Conservation (phyloP, 2,113 vertebrate species). For the Carlito syrichta region DNA sequence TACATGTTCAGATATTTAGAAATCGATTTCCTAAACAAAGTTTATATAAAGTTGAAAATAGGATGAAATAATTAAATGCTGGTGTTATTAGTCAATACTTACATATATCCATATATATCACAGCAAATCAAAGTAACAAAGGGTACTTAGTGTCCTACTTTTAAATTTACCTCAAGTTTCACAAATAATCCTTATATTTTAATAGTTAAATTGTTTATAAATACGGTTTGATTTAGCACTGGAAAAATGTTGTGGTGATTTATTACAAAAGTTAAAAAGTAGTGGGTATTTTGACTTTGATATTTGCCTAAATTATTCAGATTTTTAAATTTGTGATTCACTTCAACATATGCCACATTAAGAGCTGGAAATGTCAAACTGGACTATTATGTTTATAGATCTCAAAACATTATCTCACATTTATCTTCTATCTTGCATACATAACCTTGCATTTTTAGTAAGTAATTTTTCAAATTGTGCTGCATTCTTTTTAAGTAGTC, state of each 20-base stretch:
- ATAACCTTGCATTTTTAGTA: background rate
- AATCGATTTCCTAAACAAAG: background rate
- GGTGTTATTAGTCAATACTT: background rate
- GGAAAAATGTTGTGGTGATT: constrained; percentile 54
- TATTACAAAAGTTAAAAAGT: constrained; percentile 57
- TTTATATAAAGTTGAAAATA: background rate
- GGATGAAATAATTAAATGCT: background rate
- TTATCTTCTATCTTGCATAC: background rate
- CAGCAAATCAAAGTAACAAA: constrained; percentile 50
- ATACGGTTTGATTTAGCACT: background rate
- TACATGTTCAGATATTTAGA: background rate
- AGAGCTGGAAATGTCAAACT: background rate
- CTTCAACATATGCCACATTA: background rate
- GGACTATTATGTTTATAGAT: background rate
- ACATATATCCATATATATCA: background rate
- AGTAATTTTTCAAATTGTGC: background rate
- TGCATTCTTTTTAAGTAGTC: background rate
- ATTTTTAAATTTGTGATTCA: background rate
- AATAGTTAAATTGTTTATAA: constrained; percentile 46
- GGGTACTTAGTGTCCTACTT: constrained; percentile 42
- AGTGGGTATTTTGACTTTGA: constrained; percentile 46
- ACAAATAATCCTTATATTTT: constrained; percentile 57
- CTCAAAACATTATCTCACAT: background rate
- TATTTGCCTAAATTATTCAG: background rate
- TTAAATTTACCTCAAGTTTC: constrained; percentile 31